Conservation (phyloP, 2,888 invertebrate species). For the Lithophane semibrunnea region DNA sequence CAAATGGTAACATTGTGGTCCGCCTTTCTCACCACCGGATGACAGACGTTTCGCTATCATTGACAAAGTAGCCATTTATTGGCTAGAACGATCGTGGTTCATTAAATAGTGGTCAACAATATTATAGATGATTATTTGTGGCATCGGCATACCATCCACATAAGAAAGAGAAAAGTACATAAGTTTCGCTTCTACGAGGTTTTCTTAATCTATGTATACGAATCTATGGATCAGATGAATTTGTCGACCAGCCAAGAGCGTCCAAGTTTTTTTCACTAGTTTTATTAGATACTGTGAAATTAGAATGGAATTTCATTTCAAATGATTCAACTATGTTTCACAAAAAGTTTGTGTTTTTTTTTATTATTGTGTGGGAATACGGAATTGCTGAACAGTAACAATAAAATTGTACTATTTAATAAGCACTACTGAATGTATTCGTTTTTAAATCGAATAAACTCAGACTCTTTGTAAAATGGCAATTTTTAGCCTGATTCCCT, state of each 20-base stretch:
- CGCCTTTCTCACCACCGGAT: not conserved
- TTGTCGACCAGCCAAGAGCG: constrained; percentile 51
- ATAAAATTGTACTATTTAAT: constrained; percentile 18
- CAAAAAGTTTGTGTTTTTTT: constrained; percentile 18
- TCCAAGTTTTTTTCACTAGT: constrained; percentile 50
- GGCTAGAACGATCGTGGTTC: not conserved
- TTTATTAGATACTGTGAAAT: constrained; percentile 59
- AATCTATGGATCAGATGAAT: constrained; percentile 57
- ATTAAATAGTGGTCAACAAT: not conserved
- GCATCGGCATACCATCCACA: not conserved
- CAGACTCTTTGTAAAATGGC: not conserved
- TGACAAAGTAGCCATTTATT: not conserved
- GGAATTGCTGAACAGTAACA: constrained; percentile 5
- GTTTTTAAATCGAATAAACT: too few relatives aligned
- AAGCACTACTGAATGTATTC: not conserved
- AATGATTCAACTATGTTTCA: constrained; percentile 30
- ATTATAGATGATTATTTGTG: not conserved
- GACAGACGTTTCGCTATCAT: not conserved
- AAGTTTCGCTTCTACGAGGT: not conserved
- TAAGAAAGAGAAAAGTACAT: not conserved
- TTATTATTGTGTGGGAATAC: constrained; percentile 27
- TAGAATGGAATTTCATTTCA: constrained; percentile 60
- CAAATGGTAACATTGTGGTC: not conserved
- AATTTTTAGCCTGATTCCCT: not conserved
- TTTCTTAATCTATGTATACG: constrained; percentile 35